Evolutionary conservation across 2,113 vertebrate species (phyloP).

Genomic region (Xiphophorus hellerii): DNA sequence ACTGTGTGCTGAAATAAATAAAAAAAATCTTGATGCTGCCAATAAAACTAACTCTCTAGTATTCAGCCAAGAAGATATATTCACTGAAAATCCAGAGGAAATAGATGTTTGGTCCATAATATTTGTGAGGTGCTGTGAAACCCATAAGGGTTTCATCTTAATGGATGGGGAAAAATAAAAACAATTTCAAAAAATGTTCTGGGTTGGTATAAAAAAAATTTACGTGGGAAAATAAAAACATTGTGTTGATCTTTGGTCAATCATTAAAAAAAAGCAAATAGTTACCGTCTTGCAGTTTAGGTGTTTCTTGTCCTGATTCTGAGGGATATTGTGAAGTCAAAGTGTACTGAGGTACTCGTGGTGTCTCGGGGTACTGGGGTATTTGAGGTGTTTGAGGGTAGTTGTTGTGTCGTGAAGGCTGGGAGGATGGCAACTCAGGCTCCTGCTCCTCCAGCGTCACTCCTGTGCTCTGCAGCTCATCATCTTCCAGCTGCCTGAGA

Average conservation of each 20-base stretch:
- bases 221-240: conserved; percentile 49
- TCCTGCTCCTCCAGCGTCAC: conserved; percentile 69
- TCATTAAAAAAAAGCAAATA: background rate
- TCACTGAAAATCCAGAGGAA: conserved; percentile 37
- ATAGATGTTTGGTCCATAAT: conserved; percentile 51
- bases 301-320: conserved; percentile 42
- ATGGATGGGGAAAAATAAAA: conserved; percentile 14
- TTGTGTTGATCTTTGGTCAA: conserved; percentile 56
- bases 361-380: conserved; percentile 53
- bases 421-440: conserved; percentile 60
- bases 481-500: conserved; percentile 86
- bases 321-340: conserved; percentile 51
- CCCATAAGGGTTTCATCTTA: conserved; percentile 14
- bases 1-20: conserved; percentile 54
- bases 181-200: conserved; percentile 8
- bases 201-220: background rate
- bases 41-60: conserved; percentile 48
- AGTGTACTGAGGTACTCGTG: conserved; percentile 43
- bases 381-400: conserved; percentile 53
- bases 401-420: conserved; percentile 45
- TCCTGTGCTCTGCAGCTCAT: conserved; percentile 79
- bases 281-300: conserved; percentile 57
- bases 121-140: conserved; percentile 30
- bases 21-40: conserved; percentile 34
- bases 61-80: conserved; percentile 57